Conservation (phyloP, 2,888 invertebrate species). For the Lissonota sp. region DNA sequence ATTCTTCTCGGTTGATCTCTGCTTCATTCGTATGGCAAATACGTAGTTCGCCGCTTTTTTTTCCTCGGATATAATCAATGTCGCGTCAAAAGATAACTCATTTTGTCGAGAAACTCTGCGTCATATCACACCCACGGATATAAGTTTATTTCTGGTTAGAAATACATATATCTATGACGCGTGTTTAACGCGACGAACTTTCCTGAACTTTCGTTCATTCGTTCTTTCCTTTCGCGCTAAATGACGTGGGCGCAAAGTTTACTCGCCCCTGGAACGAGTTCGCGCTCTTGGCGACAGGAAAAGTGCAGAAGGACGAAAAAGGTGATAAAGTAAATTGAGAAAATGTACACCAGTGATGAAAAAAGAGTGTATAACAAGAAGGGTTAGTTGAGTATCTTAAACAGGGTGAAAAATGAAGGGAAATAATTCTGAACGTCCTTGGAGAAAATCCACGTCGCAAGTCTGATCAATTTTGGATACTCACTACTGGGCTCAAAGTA, state of each 20-base stretch:
- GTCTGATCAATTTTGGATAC: not conserved
- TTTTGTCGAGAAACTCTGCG: not conserved
- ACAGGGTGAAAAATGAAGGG: no score
- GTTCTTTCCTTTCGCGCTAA: not conserved
- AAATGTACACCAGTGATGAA: not conserved
- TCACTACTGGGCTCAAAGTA: not conserved
- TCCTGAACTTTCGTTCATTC: conserved; percentile 13
- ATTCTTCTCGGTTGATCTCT: no score
- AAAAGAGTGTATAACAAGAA: no score
- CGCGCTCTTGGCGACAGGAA: not conserved
- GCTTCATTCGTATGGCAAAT: no score
- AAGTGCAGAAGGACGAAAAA: not conserved
- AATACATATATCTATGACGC: not conserved
- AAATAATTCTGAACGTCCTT: no score
- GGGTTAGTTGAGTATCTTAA: no score
- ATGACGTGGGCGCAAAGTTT: conserved; percentile 17
- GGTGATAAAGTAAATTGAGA: conserved; percentile 4
- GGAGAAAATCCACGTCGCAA: no score
- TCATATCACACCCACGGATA: not conserved
- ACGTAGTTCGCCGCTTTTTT: no score
- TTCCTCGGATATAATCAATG: not conserved
- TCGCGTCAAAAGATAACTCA: not conserved
- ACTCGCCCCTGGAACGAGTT: not conserved
- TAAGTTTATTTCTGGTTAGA: not conserved
- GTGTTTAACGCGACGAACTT: not conserved